phyloP scores from a whole-genome alignment of 2,888 invertebrate genomes.

The Opisthograptis luteolata region DNA sequence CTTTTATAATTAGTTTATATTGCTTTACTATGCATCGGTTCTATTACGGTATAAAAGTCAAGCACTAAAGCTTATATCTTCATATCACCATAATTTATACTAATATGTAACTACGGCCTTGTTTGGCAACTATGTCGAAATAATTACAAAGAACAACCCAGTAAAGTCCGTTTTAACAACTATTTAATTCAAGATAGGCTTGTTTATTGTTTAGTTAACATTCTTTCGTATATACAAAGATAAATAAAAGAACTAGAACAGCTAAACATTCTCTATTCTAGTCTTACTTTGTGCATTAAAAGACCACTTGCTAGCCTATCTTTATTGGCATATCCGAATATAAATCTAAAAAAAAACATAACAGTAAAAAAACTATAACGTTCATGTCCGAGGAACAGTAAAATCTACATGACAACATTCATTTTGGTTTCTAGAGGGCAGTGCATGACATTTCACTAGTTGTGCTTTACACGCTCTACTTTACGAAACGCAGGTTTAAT shows the following conservation, averaged over 20 bases:
- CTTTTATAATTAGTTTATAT: too few species aligned
- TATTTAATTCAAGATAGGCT: too few species aligned
- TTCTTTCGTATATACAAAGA: not conserved
- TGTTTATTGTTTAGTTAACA: too few species aligned
- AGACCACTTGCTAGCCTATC: conserved; percentile 24
- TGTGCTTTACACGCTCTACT: conserved; percentile 56
- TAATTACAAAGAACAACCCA: too few species aligned
- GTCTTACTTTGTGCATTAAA: conserved; percentile 31
- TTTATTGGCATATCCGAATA: conserved; percentile 22
- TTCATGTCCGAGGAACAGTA: conserved; percentile 24
- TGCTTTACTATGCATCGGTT: too few species aligned
- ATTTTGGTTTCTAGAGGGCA: conserved; percentile 41
- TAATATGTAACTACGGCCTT: too few species aligned
- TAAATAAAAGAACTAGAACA: conserved; percentile 13
- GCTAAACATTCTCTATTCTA: conserved; percentile 28
- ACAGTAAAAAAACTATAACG: conserved; percentile 28
- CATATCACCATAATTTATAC: too few species aligned
- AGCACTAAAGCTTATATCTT: too few species aligned
- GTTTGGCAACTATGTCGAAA: too few species aligned
- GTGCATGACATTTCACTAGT: conserved; percentile 55
- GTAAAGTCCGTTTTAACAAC: too few species aligned
- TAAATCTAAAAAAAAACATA: conserved; percentile 18
- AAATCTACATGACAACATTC: conserved; percentile 38
- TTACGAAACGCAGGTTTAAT: conserved; percentile 42
- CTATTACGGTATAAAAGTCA: too few species aligned